phyloP scores from a whole-genome alignment of 2,113 vertebrate species.

The Lophotis ruficrista region DNA sequence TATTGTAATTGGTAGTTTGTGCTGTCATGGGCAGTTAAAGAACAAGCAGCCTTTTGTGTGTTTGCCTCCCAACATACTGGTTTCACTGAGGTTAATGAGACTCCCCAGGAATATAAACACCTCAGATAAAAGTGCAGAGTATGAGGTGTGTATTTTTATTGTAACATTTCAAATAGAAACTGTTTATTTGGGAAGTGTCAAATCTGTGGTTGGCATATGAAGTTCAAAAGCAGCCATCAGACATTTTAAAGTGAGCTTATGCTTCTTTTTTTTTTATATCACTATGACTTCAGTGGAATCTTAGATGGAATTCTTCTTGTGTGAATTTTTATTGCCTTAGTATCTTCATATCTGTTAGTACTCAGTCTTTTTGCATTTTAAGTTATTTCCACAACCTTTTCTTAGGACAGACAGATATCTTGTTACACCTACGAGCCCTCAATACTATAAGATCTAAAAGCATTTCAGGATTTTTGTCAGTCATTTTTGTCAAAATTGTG shows the following conservation, averaged over 20 bases:
- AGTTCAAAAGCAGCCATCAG: not conserved
- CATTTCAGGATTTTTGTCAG: not conserved
- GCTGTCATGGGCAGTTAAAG: conserved; percentile 22
- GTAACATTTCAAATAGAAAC: not conserved
- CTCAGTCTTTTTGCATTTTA: not conserved
- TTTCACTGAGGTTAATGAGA: not conserved
- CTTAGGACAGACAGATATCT: not conserved
- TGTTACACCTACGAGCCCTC: not conserved
- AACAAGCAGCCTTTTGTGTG: not conserved
- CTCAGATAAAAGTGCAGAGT: not conserved
- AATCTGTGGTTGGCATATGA: not conserved
- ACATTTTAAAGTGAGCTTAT: not conserved
- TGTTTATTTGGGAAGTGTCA: conserved; percentile 11
- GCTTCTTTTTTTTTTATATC: not conserved
- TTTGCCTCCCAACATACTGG: not conserved
- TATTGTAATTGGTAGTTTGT: not conserved
- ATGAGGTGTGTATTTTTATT: not conserved
- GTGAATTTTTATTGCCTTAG: not conserved
- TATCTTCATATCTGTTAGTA: not conserved
- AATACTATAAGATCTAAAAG: not conserved
- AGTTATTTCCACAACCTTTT: not conserved
- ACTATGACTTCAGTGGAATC: not conserved
- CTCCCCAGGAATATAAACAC: not conserved
- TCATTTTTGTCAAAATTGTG: not conserved
- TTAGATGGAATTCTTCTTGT: not conserved